These are phyloP conservation scores for Microtus richardsoni DNA, from an alignment of 2,113 vertebrate genomes.

Conservation along the genomic window DNA sequence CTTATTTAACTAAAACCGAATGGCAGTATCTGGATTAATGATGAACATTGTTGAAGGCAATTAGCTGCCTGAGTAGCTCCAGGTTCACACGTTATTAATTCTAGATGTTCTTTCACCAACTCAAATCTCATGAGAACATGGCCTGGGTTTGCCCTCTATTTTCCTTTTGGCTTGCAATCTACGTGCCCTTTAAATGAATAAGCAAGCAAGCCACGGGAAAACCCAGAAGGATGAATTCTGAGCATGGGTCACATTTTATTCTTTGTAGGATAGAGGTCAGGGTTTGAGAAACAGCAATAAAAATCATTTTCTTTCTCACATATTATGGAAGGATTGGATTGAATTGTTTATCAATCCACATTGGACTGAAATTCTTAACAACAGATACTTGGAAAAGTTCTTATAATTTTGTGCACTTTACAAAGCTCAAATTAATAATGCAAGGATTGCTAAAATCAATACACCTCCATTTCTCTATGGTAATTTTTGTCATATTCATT, in stretches of 20 bases:
- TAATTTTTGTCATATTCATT: slow-evolving; percentile 1
- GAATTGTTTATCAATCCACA: neutral
- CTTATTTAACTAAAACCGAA: slow-evolving; percentile 69
- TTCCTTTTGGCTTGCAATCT: slow-evolving; percentile 49
- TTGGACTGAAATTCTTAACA: slow-evolving; percentile 48
- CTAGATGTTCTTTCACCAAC: slow-evolving; percentile 58
- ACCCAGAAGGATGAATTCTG: neutral
- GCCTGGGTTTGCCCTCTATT: slow-evolving; percentile 66
- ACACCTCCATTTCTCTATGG: neutral
- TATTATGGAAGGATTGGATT: neutral
- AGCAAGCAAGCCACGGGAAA: neutral
- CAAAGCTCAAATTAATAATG: neutral
- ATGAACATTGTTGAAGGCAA: slow-evolving; percentile 69
- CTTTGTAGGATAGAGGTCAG: neutral
- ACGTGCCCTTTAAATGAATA: slow-evolving; percentile 44
- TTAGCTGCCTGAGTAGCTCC: slow-evolving; percentile 74
- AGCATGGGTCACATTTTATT: neutral
- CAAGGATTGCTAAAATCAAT: neutral
- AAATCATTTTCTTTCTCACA: neutral
- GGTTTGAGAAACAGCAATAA: neutral
- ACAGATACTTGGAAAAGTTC: neutral
- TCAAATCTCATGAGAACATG: slow-evolving; percentile 57
- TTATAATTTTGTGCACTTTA: neutral
- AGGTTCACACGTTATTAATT: slow-evolving; percentile 75
- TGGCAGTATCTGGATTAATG: slow-evolving; percentile 72